phyloP scores from a whole-genome alignment of 2,888 invertebrate species.

The Sericinus montela region DNA sequence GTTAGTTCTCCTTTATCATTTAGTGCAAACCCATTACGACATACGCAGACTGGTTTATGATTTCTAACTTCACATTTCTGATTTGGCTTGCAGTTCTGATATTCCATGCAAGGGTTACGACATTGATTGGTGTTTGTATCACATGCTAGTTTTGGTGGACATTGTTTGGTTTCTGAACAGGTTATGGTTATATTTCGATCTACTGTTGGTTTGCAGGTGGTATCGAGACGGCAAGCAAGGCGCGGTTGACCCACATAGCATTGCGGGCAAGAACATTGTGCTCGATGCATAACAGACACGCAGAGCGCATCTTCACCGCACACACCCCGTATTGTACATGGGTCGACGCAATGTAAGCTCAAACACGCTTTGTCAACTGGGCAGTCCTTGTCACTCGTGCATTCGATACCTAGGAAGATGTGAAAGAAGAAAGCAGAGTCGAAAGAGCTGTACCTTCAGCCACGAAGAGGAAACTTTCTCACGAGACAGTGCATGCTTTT shows the following conservation, averaged over 20 bases:
- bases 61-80: conserved; percentile 93
- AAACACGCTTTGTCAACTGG: conserved; percentile 94
- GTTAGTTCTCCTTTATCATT: conserved; percentile 92
- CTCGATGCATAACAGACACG: conserved; percentile 89
- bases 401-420: conserved; percentile 88
- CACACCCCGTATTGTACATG: conserved; percentile 91
- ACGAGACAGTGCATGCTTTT: conserved; percentile 85
- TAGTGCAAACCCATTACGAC: conserved; percentile 92
- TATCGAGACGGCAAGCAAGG: conserved; percentile 88
- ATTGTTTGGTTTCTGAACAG: conserved; percentile 85
- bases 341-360: conserved; percentile 94
- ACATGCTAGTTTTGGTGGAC: conserved; percentile 87
- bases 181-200: conserved; percentile 80
- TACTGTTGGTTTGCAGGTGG: conserved; percentile 84
- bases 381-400: conserved; percentile 94
- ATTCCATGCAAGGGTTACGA: conserved; percentile 87
- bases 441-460: conserved; percentile 90
- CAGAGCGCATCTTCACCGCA: conserved; percentile 95
- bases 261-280: conserved; percentile 92
- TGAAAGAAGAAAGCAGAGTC: conserved; percentile 81
- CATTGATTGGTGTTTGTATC: conserved; percentile 85
- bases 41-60: conserved; percentile 92
- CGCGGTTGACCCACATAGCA: conserved; percentile 92
- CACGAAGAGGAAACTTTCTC: conserved; percentile 92
- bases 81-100: conserved; percentile 86